Evolutionary conservation across 2,888 invertebrate species (phyloP).

Genomic region (Rambutsinella grinnellia): DNA sequence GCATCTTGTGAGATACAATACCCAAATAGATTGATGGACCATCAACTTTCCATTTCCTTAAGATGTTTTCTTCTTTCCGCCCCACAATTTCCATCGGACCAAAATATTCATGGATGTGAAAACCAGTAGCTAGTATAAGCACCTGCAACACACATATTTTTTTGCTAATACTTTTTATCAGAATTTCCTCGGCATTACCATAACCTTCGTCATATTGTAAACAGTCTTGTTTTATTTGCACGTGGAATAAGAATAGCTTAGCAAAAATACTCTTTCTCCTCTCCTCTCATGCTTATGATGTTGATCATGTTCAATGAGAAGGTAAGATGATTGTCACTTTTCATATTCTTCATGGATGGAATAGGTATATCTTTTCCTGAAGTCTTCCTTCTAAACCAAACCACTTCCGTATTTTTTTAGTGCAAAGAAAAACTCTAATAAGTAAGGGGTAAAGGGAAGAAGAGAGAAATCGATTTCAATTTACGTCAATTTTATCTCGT

Average conservation of each 20-base stretch:
- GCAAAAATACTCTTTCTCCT: no score
- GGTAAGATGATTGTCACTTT: background rate
- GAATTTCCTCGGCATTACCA: background rate
- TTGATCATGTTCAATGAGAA: background rate
- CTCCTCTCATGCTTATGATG: background rate
- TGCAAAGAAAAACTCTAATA: background rate
- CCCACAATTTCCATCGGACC: constrained; percentile 43
- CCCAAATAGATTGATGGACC: constrained; percentile 33
- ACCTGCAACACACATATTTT: constrained; percentile 20
- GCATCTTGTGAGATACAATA: constrained; percentile 26
- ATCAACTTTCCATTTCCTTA: constrained; percentile 34
- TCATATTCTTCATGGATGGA: background rate
- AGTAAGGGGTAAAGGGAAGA: background rate
- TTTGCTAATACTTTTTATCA: constrained; percentile 1
- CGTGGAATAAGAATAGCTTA: background rate
- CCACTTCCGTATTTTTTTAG: background rate
- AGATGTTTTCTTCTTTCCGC: constrained; percentile 31
- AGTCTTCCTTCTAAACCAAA: background rate
- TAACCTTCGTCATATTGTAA: background rate
- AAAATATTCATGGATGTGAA: constrained; percentile 38
- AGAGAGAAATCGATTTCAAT: constrained; percentile 25
- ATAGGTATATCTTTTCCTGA: no score
- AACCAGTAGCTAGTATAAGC: constrained; percentile 45
- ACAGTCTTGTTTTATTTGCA: background rate
- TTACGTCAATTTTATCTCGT: constrained; percentile 54